Evolutionary conservation across 2,888 invertebrate genomes (phyloP), one percentile per base, ranked within the genome.

Genomic region (Erebia palarica): DNA sequence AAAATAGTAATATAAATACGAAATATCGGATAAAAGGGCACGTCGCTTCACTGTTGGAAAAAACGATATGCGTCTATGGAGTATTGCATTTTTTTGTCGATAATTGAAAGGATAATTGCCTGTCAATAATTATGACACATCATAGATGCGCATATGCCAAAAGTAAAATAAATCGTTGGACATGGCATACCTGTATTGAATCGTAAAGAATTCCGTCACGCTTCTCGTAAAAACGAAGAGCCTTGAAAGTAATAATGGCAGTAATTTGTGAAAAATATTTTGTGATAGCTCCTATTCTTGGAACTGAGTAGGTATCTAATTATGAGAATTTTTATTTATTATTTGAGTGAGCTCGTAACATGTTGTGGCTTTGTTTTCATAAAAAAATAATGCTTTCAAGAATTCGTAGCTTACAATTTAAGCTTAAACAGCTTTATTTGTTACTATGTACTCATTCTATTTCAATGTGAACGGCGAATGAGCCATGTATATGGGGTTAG

Each of bases 171-270:
- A n/a, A n/a, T n/a, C n/a, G n/a, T n/a, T n/a, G n/a, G n/a, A n/a
- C n/a, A n/a, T n/a, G n/a, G n/a, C n/a, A n/a, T n/a, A 14, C 49
- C 14, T 63, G 64, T 27, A 67, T 42, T 27, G 51, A 71, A 58
- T 69, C 57, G 18, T 73, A 65, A 57, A 68, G 13, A 69, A 61
- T 71, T 65, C 70, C 65, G 64, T 47, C 67, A 69, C 69, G 36
- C 59, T 65, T 61, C 55, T 44, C 21, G 59, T 70, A 49, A 67
- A 42, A 51, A 66, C 63, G 63, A 9, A 21, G 70, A 16, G 18
- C 74, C 66, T 74, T 68, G 65, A 59, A 64, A 70, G 68, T 66
- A 53, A 69, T 70, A 74, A 72, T 70, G 49, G 36, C 65, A 61
- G 61, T 74, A 65, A 70, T 72, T 72, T 69, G 36, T 57, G 49